A percentile compares a stretch with the other conserved stretches of the same genome.
Conservation (phyloP, 2,113 vertebrate genomes). For the Psittacara wagleri region DNA sequence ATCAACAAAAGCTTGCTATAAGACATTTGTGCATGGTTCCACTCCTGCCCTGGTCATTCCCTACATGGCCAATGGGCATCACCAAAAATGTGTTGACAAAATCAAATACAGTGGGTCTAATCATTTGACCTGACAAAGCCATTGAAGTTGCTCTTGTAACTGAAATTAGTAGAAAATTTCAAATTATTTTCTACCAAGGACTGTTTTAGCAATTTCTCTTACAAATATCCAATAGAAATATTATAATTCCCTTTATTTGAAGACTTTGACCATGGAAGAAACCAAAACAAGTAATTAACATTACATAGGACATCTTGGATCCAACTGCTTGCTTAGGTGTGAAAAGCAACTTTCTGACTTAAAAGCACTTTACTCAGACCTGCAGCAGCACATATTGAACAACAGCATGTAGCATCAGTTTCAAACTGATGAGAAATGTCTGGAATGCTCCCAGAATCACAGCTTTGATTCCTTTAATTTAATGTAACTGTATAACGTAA, state of each 20-base stretch:
- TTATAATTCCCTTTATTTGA: neutral
- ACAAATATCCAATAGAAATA: neutral
- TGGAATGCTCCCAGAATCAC: neutral
- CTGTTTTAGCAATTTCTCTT: neutral
- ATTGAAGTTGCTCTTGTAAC: neutral
- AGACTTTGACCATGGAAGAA: neutral
- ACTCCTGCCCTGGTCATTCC: neutral
- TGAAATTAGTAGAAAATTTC: neutral
- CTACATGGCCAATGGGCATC: neutral
- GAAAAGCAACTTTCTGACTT: neutral
- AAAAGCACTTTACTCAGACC: neutral
- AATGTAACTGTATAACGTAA: neutral
- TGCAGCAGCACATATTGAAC: neutral
- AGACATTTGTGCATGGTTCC: neutral
- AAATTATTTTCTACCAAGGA: neutral
- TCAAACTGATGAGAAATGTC: neutral
- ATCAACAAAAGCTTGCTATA: neutral
- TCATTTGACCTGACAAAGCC: neutral
- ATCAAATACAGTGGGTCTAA: neutral
- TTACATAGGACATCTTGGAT: neutral
- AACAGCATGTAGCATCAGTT: neutral
- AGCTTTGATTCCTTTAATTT: neutral
- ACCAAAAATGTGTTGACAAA: neutral
- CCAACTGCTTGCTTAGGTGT: neutral
- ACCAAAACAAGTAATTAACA: neutral